phyloP scores from a whole-genome alignment of 2,888 invertebrate species.

The Xanthorhoe designata region DNA sequence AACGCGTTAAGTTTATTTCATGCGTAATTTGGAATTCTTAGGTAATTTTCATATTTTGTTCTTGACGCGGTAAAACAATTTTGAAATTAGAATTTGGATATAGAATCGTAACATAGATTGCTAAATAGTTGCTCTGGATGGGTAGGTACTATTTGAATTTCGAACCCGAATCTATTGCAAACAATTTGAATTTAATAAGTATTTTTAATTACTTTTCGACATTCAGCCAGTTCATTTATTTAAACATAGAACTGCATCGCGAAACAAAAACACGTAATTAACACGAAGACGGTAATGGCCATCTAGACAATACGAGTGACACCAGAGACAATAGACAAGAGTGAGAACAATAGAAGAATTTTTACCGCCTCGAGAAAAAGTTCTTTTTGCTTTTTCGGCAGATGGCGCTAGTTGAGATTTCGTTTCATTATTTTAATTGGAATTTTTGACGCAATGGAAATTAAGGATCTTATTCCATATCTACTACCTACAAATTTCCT shows the following conservation, averaged over 20 bases:
- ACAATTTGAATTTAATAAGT: background rate
- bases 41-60: too few species aligned
- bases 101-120: too few species aligned
- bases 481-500: too few species aligned
- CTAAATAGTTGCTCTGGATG: too few species aligned
- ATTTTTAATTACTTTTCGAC: constrained; percentile 1
- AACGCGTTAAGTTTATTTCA: too few species aligned
- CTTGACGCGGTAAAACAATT: too few species aligned
- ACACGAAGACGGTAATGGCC: constrained; percentile 46
- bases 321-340: constrained; percentile 37
- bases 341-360: constrained; percentile 29
- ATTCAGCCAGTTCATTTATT: constrained; percentile 26
- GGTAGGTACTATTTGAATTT: background rate
- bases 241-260: constrained; percentile 37
- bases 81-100: too few species aligned
- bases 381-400: constrained; percentile 43
- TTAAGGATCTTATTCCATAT: background rate
- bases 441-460: constrained; percentile 21
- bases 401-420: constrained; percentile 30
- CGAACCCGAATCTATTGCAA: background rate
- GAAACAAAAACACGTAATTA: constrained; percentile 49
- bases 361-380: constrained; percentile 33
- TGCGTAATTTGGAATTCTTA: too few species aligned
- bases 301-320: constrained; percentile 42
- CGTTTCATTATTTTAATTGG: constrained; percentile 35